Evolutionary conservation across 2,113 vertebrate genomes (phyloP), one percentile per base, ranked within the genome.

Genomic region (Columba livia): DNA sequence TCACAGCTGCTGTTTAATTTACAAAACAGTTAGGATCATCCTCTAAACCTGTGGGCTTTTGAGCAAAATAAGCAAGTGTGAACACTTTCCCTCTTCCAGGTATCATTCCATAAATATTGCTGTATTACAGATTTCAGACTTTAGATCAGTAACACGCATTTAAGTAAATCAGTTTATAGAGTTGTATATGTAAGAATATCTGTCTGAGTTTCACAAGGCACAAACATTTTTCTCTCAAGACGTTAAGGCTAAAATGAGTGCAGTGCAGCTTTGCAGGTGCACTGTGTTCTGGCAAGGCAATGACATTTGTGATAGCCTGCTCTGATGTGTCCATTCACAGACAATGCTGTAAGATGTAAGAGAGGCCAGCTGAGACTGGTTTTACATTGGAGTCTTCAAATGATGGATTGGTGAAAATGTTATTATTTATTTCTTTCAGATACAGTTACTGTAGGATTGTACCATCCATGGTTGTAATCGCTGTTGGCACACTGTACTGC

Each of bases 1-100:
- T 71, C 29, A 4, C 87, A 89, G 71, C 67, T 94, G 87, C 81
- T 95, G 79, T 79, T 94, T 87, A 85, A 94, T 92, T 91, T 90
- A 81, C 61, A 78, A 28, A 75, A 67, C 86, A 69, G 60, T 69
- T 56, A 48, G 38, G 77, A 75, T 93, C 57, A 89, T 92, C 56
- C 32, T 56, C 60, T 86, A 73, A 57, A 85, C 40, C 38, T 8
- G 1, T 38, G 40, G 47, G 81, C 78, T 97, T 94, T 29, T 82
- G 15, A 88, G 29, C 38, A 66, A 88, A 90, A 92, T 38, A 78
- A 79, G 32, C 31, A 78, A 48, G 36, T 57, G 51, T 32, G 69
- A 90, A 58, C 53, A 23, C 53, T 73, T 92, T 31, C 38, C 51
- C 12, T 87, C 29, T 89, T 89, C 42, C 38, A 87, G 47, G 9